phyloP scores from a whole-genome alignment of 2,888 invertebrate species.

The Lissocephala sabroskyi region DNA sequence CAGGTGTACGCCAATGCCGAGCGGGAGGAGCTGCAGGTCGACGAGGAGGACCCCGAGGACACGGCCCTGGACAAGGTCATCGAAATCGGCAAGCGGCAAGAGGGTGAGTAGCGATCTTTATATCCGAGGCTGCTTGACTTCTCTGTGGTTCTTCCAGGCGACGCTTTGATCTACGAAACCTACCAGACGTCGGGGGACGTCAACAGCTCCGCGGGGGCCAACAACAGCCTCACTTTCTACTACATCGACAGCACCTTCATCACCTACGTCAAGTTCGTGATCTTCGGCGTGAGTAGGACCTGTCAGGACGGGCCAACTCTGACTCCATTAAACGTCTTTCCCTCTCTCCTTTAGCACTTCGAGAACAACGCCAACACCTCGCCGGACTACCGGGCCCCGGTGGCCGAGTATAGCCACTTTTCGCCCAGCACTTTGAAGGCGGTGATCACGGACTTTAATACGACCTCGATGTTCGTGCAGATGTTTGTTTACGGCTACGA shows the following conservation, averaged over 20 bases:
- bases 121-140: no score
- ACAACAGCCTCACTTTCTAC: constrained; percentile 59
- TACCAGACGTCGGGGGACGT: constrained; percentile 47
- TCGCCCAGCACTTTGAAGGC: constrained; percentile 62
- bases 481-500: constrained; percentile 66
- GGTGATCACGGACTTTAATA: constrained; percentile 51
- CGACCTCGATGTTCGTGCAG: constrained; percentile 55
- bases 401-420: constrained; percentile 60
- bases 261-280: constrained; percentile 58
- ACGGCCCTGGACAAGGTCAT: constrained; percentile 49
- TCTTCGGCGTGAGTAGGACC: constrained; percentile 57
- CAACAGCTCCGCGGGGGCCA: constrained; percentile 27
- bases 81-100: constrained; percentile 56
- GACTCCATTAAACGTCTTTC: no score
- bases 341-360: constrained; percentile 44
- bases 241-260: constrained; percentile 62
- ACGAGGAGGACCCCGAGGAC: constrained; percentile 21
- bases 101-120: constrained; percentile 34
- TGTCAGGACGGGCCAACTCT: no score
- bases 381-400: constrained; percentile 35
- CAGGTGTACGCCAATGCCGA: constrained; percentile 4
- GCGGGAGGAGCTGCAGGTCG: constrained; percentile 9
- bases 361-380: constrained; percentile 20
- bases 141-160: constrained; percentile 48
- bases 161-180: constrained; percentile 53